phyloP scores from a whole-genome alignment of 2,888 invertebrate genomes.

The Dusona sp. region DNA sequence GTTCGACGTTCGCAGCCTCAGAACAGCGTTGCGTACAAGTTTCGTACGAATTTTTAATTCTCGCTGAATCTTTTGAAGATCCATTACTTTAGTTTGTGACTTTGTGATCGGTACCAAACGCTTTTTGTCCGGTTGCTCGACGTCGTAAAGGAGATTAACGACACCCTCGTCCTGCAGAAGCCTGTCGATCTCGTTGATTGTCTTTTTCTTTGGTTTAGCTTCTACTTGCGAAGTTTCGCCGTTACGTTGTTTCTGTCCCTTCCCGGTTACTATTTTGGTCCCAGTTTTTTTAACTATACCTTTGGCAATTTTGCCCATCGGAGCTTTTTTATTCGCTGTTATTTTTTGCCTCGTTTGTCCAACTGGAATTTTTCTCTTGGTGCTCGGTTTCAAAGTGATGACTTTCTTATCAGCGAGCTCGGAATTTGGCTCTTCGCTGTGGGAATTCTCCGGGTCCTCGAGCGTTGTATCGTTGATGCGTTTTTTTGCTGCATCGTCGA shows the following conservation, averaged over 20 bases:
- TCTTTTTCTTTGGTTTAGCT: constrained; percentile 85
- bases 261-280: constrained; percentile 57
- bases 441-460: not conserved
- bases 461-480: constrained; percentile 65
- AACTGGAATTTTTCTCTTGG: constrained; percentile 61
- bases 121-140: constrained; percentile 86
- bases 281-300: constrained; percentile 43
- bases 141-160: constrained; percentile 93
- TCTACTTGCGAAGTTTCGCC: constrained; percentile 69
- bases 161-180: constrained; percentile 94
- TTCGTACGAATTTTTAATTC: constrained; percentile 86
- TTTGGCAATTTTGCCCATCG: constrained; percentile 55
- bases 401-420: constrained; percentile 59
- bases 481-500: constrained; percentile 57
- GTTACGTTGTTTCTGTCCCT: constrained; percentile 67
- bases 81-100: constrained; percentile 82
- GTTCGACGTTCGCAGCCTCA: constrained; percentile 86
- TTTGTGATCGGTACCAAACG: constrained; percentile 82
- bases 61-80: constrained; percentile 82
- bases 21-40: constrained; percentile 87
- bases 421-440: not conserved
- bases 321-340: constrained; percentile 68
- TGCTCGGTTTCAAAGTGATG: constrained; percentile 42
- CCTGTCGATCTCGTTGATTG: constrained; percentile 90
- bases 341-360: constrained; percentile 69